phyloP scores from a whole-genome alignment of 2,113 vertebrate species.

The Grammomys surdaster region DNA sequence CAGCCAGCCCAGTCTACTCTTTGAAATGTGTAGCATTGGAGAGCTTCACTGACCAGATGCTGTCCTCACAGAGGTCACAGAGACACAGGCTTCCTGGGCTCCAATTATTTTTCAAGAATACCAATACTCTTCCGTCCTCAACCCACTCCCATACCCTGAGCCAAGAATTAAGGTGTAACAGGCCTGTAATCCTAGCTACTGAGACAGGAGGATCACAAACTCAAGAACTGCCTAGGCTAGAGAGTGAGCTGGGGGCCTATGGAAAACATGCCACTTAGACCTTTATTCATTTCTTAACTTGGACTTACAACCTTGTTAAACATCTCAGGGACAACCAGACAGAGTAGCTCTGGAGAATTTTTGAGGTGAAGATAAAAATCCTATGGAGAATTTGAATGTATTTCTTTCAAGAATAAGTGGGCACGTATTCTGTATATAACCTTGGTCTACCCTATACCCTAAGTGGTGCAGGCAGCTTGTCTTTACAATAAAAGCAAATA shows the following conservation, averaged over 20 bases:
- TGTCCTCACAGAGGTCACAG: neutral
- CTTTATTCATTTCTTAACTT: constrained; percentile 41
- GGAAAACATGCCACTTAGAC: neutral
- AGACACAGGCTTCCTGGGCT: neutral
- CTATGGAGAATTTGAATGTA: constrained; percentile 61
- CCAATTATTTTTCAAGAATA: neutral
- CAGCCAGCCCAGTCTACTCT: neutral
- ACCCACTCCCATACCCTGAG: neutral
- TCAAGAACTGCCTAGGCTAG: neutral
- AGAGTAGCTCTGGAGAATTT: constrained; percentile 20
- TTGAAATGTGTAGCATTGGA: neutral
- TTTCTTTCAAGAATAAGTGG: constrained; percentile 39
- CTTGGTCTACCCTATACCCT: neutral
- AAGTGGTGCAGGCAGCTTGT: neutral
- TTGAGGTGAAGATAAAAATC: constrained; percentile 45
- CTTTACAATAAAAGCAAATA: constrained; percentile 21
- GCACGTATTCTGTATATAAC: neutral
- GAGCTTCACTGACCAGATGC: neutral
- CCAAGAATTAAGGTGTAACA: neutral
- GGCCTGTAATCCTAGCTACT: neutral
- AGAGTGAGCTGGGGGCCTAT: neutral
- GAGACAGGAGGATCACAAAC: neutral
- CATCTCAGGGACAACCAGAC: neutral
- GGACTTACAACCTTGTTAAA: neutral
- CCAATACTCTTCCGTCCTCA: neutral